Percentiles rank a stretch among this genome's conserved stretches.
phyloP scores from a whole-genome alignment of 2,113 vertebrate species.

The Catharus fuscescens region DNA sequence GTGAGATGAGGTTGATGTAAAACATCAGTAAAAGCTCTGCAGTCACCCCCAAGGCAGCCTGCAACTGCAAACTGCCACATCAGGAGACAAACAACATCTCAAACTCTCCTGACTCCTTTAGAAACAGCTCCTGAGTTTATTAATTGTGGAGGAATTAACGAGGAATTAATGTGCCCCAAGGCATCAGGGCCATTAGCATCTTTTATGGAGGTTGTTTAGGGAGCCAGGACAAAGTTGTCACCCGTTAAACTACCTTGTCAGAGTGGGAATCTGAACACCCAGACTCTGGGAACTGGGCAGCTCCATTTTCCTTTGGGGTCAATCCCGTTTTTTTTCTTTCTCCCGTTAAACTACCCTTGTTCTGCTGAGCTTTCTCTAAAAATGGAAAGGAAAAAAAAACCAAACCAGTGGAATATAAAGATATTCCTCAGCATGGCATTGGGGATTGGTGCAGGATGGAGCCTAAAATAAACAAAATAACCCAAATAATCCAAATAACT shows the following conservation, averaged over 20 bases:
- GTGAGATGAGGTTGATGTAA: background rate
- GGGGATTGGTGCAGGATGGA: background rate
- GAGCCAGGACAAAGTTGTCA: background rate
- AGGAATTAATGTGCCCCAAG: background rate
- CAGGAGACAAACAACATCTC: background rate
- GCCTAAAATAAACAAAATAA: background rate
- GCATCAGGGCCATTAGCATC: background rate
- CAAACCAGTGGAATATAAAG: too few relatives aligned
- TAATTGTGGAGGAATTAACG: background rate
- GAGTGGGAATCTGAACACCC: background rate
- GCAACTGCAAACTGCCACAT: background rate
- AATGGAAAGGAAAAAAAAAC: background rate
- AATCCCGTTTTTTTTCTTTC: background rate
- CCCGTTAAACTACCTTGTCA: accelerated
- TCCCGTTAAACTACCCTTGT: background rate
- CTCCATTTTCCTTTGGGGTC: accelerated
- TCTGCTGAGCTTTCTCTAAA: background rate
- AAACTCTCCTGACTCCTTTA: background rate
- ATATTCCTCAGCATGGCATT: accelerated
- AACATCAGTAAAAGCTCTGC: background rate
- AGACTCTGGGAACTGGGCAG: accelerated
- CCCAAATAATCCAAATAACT: too few relatives aligned
- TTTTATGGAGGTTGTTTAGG: background rate
- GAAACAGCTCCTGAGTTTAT: background rate
- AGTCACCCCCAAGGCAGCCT: background rate